Base-by-base conservation (phyloP, 2,113 vertebrate genomes). In the Oncorhynchus keta region DNA sequence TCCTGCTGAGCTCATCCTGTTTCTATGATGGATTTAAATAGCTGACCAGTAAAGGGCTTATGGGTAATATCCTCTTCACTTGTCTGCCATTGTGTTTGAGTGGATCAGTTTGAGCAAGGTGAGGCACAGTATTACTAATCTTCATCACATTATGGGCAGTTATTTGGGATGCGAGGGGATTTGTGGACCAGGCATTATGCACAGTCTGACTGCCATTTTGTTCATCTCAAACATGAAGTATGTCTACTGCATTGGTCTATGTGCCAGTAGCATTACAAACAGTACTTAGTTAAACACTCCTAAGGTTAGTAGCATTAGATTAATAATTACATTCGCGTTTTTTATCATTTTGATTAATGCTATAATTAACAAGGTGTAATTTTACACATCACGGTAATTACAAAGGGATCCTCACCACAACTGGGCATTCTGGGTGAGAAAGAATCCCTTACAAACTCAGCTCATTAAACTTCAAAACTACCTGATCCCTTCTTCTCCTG, bases 401-500 rank as follows among this genome's bases (percentile, higher is more conserved):
- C 59, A 71, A 67, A 78, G 4, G 14, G 3, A 14, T 14, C 12
- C 28, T 39, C 59, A 16, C 70, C 77, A 35, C 78, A 80, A 75
- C 78, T 70, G 20, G 67, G 39, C 24, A 13, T 71, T 28, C 45
- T 61, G 22, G 69, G 51, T 7, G 22, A 18, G 73, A 81, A 76
- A 76, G 68, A 74, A 74, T 74, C 11, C 67, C 72, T 72, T 57
- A 75, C 72, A 70, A 68, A 78, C 71, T 75, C 22, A 9, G 20
- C 68, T 26, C 14, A 4, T 62, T 22, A 62, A 22, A 62, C 59
- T 62, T n/a, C 18, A 62, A 62, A 62, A 62, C 59, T 2, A 49
- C 64, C 59, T 24, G 73, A 66, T 59, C 59, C 48, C 22, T 14
- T 55, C 16, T 16, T 61, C 12, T 61, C 48, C 8, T 4, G 68